These are phyloP conservation scores for Nibea coibor DNA, from an alignment of 2,113 vertebrate species.

Conservation along the genomic window DNA sequence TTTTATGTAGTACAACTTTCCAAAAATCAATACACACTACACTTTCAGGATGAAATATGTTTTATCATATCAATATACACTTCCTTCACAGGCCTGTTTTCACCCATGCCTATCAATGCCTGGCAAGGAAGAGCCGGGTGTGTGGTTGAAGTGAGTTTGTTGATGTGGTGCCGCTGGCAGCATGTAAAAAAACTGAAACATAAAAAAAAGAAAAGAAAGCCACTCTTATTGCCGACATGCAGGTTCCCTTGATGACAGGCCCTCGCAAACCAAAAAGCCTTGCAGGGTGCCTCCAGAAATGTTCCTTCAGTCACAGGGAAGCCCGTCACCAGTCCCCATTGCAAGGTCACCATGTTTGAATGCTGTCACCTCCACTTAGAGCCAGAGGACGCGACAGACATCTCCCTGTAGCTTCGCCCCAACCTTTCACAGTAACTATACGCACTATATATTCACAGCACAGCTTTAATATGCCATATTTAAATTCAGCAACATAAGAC, in stretches of 20 bases:
- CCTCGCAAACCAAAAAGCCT: constrained; percentile 77
- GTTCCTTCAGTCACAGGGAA: constrained; percentile 77
- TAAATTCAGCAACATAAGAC: background rate
- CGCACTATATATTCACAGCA: background rate
- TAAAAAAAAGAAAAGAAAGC: constrained; percentile 19
- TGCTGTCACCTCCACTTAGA: constrained; percentile 85
- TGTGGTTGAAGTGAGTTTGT: constrained; percentile 50
- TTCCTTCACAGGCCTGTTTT: constrained; percentile 54
- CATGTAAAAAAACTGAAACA: constrained; percentile 26
- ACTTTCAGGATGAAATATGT: constrained; percentile 64
- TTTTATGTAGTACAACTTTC: constrained; percentile 71
- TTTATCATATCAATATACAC: constrained; percentile 62
- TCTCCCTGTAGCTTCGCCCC: constrained; percentile 49
- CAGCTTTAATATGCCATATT: too few species aligned
- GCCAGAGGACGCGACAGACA: constrained; percentile 38
- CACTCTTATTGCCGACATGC: constrained; percentile 49
- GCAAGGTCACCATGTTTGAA: constrained; percentile 74
- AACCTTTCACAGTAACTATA: constrained; percentile 25
- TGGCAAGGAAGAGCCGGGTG: constrained; percentile 13
- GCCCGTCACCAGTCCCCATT: constrained; percentile 51
- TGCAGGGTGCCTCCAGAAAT: constrained; percentile 85
- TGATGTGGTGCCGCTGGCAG: constrained; percentile 13
- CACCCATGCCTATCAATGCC: constrained; percentile 29
- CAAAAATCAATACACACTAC: constrained; percentile 67
- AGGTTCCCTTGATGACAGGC: constrained; percentile 67